phyloP scores from a whole-genome alignment of 2,888 invertebrate species.

The Sesamia inferens region DNA sequence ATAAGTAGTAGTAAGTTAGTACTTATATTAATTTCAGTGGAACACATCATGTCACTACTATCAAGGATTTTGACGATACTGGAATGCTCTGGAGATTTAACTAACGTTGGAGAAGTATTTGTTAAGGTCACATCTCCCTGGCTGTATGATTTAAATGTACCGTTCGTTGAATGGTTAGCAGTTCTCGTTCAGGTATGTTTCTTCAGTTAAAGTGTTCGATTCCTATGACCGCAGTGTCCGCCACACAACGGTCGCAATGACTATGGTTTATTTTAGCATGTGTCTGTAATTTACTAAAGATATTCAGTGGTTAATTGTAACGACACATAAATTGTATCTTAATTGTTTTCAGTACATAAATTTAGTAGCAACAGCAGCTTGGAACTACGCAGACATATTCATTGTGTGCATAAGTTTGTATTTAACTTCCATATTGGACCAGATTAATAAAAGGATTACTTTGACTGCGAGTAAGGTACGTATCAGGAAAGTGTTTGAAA shows the following conservation, averaged over 20 bases:
- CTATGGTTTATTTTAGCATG: not conserved
- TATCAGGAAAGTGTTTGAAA: not conserved
- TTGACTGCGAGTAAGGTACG: conserved; percentile 73
- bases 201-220: not conserved
- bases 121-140: conserved; percentile 62
- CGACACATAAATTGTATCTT: not conserved
- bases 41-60: conserved; percentile 66
- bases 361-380: conserved; percentile 90
- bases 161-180: conserved; percentile 59
- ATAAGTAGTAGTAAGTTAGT: too few species aligned
- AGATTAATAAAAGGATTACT: conserved; percentile 86
- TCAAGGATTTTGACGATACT: conserved; percentile 48
- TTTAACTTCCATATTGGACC: conserved; percentile 90
- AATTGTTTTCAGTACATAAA: conserved; percentile 80
- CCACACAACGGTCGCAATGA: not conserved
- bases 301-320: not conserved
- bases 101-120: conserved; percentile 57
- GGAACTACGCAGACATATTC: conserved; percentile 93
- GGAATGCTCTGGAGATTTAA: conserved; percentile 53
- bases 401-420: conserved; percentile 92
- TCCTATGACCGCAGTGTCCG: too few species aligned
- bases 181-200: conserved; percentile 68
- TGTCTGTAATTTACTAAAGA: not conserved
- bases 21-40: conserved; percentile 67
- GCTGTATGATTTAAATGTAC: conserved; percentile 64